Evolutionary conservation across 2,888 invertebrate genomes (phyloP), one percentile per base, ranked within the genome.

Genomic region (Mesochorus sp.): DNA sequence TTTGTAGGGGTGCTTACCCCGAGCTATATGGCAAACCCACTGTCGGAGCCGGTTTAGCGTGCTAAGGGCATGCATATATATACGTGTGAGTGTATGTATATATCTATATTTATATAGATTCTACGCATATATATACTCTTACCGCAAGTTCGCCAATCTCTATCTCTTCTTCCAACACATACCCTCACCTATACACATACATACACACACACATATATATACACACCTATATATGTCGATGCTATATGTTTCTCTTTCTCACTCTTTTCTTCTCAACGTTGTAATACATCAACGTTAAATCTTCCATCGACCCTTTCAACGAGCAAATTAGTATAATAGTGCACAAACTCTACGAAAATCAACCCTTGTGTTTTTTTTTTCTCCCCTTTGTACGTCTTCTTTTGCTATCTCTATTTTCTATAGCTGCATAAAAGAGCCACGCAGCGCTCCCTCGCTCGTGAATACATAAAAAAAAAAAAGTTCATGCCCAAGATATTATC

Each of bases 1-100:
- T 78, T 78, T 78, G 78, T 78, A 37, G 74, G 74, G 74, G 78
- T 64, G 78, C 78, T 78, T 78, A 78, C 74, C 70, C 51, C 74
- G 57, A 74, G 74, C 78, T 78, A 78, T 66, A 75, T 61, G 70
- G 78, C 78, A 75, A 78, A 78, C 74, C 70, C 70, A 74, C 78
- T 74, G 78, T 75, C 74, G 64, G 78, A 70, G 64, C 51, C 51
- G 59, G 74, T 79, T 79, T 75, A 66, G 75, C 79, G 31, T 39
- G 53, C 51, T 75, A 61, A 75, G 70, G 57, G 59, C 66, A 61
- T 61, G 26, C 53, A 31, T 21, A 34, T 24, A 12, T 61, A 19
- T 55, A 34, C 57, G 44, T 31, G 31, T 53, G 44, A 4, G 44
- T 34, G 4, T 42, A 61, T 5, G 14, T 14, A 24, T n/a, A 26